Conservation (phyloP, 1,140 invertebrate genomes). For the Drosophila simulans region DNA sequence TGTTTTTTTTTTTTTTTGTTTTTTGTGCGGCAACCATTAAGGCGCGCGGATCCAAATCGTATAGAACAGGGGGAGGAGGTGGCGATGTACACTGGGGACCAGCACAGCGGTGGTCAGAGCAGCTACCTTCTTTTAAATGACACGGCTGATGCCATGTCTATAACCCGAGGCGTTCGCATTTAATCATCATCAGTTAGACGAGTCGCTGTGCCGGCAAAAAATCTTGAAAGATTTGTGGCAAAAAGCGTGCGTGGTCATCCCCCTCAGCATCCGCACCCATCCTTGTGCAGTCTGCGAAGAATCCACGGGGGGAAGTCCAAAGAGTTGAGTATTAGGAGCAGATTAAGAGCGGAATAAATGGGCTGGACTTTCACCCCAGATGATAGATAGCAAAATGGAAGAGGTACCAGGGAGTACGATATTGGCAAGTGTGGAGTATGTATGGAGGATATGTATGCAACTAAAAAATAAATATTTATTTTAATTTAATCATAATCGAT, state of each 20-base stretch:
- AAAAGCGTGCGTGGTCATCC: slow-evolving; percentile 78
- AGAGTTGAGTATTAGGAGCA: slow-evolving; percentile 55
- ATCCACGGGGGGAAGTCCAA: slow-evolving; percentile 30
- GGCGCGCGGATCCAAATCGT: slow-evolving; percentile 75
- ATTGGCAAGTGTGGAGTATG: too few relatives aligned
- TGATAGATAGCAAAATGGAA: background rate
- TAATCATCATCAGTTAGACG: slow-evolving; percentile 83
- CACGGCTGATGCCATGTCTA: slow-evolving; percentile 83
- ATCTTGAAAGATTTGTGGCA: slow-evolving; percentile 77
- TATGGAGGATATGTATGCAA: too few relatives aligned
- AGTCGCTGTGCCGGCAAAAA: slow-evolving; percentile 62
- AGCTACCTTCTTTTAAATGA: slow-evolving; percentile 83
- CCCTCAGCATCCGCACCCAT: slow-evolving; percentile 10
- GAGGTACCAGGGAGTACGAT: background rate
- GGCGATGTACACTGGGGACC: background rate
- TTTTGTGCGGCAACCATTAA: slow-evolving; percentile 72
- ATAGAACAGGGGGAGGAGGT: slow-evolving; percentile 16
- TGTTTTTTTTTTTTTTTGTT: slow-evolving; percentile 8
- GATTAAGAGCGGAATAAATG: slow-evolving; percentile 56
- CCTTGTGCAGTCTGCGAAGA: slow-evolving; percentile 14
- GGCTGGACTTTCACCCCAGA: slow-evolving; percentile 45
- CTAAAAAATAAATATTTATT: too few relatives aligned
- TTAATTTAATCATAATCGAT: too few relatives aligned
- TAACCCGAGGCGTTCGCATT: slow-evolving; percentile 81
- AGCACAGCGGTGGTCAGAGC: slow-evolving; percentile 52